phyloP scores from a whole-genome alignment of 2,113 vertebrate genomes.

The Sigmodon hispidus region DNA sequence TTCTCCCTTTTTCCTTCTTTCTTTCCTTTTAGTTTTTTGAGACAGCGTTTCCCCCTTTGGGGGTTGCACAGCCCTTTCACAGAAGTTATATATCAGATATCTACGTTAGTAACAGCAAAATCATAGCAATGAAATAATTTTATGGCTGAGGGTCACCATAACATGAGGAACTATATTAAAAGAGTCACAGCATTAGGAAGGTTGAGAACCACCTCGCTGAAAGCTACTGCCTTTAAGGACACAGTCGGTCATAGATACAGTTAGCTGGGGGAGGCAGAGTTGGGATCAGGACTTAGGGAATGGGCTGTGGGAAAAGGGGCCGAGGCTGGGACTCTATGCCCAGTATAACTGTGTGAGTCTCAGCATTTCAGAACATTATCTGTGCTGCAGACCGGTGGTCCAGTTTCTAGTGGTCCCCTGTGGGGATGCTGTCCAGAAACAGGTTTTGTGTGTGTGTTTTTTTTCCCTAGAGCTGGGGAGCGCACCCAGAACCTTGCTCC shows the following conservation, averaged over 20 bases:
- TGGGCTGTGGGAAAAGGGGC: background rate
- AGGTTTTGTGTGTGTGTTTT: background rate
- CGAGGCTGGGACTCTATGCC: background rate
- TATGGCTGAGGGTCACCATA: background rate
- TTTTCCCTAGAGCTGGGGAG: background rate
- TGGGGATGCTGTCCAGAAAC: background rate
- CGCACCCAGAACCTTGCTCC: too few species aligned
- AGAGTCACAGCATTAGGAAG: background rate
- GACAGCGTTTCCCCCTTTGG: background rate
- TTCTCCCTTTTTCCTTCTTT: fast-evolving
- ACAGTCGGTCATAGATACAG: background rate
- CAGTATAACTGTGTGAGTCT: background rate
- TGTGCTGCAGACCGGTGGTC: background rate
- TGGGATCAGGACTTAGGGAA: background rate
- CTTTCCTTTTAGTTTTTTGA: background rate
- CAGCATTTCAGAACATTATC: background rate
- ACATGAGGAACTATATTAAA: background rate
- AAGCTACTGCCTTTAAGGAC: background rate
- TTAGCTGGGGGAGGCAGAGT: background rate
- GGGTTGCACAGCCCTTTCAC: background rate
- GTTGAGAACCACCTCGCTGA: background rate
- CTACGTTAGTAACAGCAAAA: too few species aligned
- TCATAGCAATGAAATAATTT: background rate
- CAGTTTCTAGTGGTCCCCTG: background rate
- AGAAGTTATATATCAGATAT: background rate